Conservation (phyloP, 1,140 invertebrate genomes). For the Medauroidea extradentata region DNA sequence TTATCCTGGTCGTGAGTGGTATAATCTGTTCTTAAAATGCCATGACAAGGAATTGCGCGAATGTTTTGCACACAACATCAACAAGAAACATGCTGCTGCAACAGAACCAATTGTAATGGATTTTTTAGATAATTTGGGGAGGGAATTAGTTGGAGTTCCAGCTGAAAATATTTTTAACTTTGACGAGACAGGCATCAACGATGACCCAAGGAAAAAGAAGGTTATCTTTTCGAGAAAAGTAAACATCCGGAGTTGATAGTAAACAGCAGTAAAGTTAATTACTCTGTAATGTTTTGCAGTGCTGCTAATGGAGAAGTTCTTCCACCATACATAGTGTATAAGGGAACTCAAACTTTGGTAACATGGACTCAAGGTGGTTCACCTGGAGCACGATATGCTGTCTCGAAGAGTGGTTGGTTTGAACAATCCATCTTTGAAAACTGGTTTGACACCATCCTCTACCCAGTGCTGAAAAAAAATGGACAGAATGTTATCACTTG, state of each 20-base stretch:
- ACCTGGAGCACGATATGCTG: constrained; percentile 26
- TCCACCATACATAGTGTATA: constrained; percentile 39
- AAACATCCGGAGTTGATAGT: constrained; percentile 38
- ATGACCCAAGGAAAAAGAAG: constrained; percentile 41
- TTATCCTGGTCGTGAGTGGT: constrained; percentile 31
- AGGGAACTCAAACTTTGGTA: constrained; percentile 29
- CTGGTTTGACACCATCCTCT: constrained; percentile 24
- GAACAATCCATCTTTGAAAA: constrained; percentile 30
- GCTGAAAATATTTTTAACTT: too few relatives aligned
- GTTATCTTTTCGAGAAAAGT: constrained; percentile 29
- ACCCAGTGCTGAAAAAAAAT: constrained; percentile 26
- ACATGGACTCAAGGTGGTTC: constrained; percentile 34
- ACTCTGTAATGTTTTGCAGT: constrained; percentile 33
- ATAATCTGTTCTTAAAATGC: constrained; percentile 26
- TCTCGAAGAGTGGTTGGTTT: constrained; percentile 36
- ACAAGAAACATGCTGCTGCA: constrained; percentile 22
- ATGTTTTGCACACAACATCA: constrained; percentile 30
- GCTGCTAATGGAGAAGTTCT: constrained; percentile 29
- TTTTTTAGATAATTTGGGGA: too few relatives aligned
- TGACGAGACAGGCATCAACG: constrained; percentile 38
- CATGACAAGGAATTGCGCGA: constrained; percentile 23
- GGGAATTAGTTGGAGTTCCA: too few relatives aligned
- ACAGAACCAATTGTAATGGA: too few relatives aligned
- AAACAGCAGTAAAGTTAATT: constrained; percentile 33
- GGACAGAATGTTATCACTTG: constrained; percentile 33